phyloP scores from a whole-genome alignment of 2,797 vertebrate genomes.

The Lacerta bilineata region DNA sequence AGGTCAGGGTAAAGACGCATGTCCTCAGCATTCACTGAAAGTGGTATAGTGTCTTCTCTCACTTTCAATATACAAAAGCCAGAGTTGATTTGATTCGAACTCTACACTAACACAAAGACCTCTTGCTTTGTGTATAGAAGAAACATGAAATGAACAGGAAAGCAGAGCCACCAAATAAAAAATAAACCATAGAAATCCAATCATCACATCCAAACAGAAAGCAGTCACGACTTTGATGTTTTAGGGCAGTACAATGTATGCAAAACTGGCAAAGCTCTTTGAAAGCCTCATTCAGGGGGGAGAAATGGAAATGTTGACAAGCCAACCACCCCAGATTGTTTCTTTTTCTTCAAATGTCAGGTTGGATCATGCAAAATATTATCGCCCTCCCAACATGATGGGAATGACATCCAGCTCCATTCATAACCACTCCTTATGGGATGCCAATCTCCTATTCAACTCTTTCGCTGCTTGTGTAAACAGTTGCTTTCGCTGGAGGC shows the following conservation, averaged over 20 bases:
- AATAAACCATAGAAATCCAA: not conserved
- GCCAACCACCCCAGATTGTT: not conserved
- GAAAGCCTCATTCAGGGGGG: not conserved
- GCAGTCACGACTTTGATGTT: not conserved
- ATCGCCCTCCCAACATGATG: not conserved
- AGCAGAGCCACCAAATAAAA: not conserved
- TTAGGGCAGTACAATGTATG: not conserved
- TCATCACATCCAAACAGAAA: not conserved
- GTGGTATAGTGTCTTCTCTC: not conserved
- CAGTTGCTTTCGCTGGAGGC: conserved; percentile 49
- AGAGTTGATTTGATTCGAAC: not conserved
- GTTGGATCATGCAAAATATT: conserved; percentile 10
- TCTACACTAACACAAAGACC: not conserved
- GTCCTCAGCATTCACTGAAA: too few species aligned
- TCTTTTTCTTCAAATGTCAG: not conserved
- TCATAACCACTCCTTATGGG: not conserved
- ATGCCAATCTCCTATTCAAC: conserved; percentile 31
- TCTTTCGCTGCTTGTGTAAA: conserved; percentile 43
- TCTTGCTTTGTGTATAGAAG: not conserved
- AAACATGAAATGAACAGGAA: not conserved
- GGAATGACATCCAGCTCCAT: conserved; percentile 28
- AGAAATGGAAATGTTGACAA: not conserved
- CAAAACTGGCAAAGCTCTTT: not conserved
- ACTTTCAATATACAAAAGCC: not conserved
- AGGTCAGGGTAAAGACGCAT: too few species aligned